Evolutionary conservation across 2,888 invertebrate species (phyloP), one percentile per base, ranked within the genome.

Genomic region (Gastracanthus pulcherrimus): DNA sequence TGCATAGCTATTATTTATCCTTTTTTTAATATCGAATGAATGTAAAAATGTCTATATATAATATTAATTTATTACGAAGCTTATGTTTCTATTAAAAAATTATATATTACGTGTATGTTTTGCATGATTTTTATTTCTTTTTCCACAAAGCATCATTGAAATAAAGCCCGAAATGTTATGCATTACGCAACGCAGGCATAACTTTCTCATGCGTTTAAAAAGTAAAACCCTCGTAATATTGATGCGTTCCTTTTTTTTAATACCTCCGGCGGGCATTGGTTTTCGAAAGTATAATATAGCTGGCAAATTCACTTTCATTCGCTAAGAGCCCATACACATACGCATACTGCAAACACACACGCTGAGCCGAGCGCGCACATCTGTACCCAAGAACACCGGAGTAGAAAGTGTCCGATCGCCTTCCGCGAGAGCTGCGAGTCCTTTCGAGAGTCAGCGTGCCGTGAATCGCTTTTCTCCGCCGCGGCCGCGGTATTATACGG

Each of bases 241-340:
- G 13, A n/a, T 31, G 60, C 23, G 31, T 36, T 34, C 19, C 6
- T 36, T 36, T 19, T n/a, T 62, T 62, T 62, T 62, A 34, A 19
- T 58, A 4, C 13, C 58, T 62, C 48, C 23, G 9, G 64, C 64
- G 13, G 34, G 67, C n/a, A 70, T 34, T 19, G 19, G 19, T 72
- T 72, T 72, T 72, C 72, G 72, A 72, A 72, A 60, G 72, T 41
- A n/a, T n/a, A n/a, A n/a, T n/a, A n/a, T n/a, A 26, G 38, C 41
- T 29, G 34, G 34, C 70, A 13, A 29, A 72, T 72, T 72, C 72
- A 72, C 72, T 72, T 72, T 72, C 72, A 38, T 41, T 60, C 4
- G 38, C 34, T 16, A 23, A 51, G 62, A 29, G 60, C 16, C 60
- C 26, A 26, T 6, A 41, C 4, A 41, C 23, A 23, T 23, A 67